Conservation (phyloP, 2,113 vertebrate genomes). For the Eurystomus gularis region DNA sequence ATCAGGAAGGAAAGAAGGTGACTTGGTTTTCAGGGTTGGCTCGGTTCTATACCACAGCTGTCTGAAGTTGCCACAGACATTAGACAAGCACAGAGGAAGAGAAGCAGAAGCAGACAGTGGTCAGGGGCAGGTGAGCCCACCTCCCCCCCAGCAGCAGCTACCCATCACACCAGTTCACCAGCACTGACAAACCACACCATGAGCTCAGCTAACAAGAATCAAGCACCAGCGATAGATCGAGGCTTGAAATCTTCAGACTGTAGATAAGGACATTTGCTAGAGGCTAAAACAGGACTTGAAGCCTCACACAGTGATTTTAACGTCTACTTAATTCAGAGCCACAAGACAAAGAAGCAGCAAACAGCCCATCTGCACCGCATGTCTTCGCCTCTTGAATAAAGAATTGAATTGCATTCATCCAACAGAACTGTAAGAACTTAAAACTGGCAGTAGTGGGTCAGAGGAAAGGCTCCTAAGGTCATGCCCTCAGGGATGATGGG, state of each 20-base stretch:
- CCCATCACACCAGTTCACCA: background rate
- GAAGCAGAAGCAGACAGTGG: background rate
- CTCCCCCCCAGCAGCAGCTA: background rate
- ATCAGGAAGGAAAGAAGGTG: fast-evolving
- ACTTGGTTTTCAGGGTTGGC: background rate
- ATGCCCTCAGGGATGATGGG: background rate
- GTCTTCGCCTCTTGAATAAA: background rate
- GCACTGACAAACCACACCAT: background rate
- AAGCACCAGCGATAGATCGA: background rate
- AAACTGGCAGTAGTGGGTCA: background rate
- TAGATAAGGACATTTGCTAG: background rate
- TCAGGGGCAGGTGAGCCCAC: background rate
- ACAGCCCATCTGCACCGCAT: background rate
- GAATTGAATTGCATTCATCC: background rate
- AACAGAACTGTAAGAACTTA: background rate
- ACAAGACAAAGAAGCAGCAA: background rate
- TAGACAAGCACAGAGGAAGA: background rate
- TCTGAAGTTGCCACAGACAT: background rate
- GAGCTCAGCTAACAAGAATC: constrained; percentile 27
- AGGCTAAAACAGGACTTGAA: background rate
- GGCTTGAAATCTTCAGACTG: background rate
- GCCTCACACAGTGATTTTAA: background rate
- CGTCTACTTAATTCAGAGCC: background rate
- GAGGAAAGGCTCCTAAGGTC: background rate
- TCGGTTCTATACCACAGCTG: background rate